Conservation (phyloP, 2,888 invertebrate genomes). For the Netelia inedita region DNA sequence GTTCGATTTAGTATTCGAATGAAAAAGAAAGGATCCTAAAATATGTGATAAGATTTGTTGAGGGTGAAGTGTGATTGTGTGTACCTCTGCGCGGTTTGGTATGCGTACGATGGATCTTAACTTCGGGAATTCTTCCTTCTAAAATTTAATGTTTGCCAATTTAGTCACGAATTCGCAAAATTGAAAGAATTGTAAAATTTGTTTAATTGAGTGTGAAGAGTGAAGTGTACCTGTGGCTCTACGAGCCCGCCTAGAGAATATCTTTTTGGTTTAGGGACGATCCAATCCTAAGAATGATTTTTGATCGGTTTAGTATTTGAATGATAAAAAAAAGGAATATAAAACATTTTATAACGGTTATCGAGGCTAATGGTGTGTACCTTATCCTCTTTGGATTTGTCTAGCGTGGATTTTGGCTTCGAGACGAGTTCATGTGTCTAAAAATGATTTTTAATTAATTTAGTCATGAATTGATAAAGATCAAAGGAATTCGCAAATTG, state of each 20-base stretch:
- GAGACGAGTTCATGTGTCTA: constrained; percentile 65
- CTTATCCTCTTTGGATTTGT: constrained; percentile 71
- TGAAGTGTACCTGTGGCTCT: too few species aligned
- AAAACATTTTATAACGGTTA: background rate
- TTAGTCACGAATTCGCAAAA: background rate
- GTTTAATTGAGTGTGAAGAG: too few species aligned
- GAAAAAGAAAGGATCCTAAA: background rate
- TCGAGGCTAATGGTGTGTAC: constrained; percentile 50
- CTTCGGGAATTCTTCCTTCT: constrained; percentile 74
- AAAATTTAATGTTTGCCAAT: constrained; percentile 50
- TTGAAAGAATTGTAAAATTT: too few species aligned
- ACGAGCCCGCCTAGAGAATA: too few species aligned
- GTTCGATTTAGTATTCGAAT: background rate
- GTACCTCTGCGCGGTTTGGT: constrained; percentile 76
- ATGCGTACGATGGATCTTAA: constrained; percentile 75
- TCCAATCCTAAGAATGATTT: too few species aligned
- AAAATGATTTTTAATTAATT: constrained; percentile 35
- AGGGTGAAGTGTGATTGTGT: constrained; percentile 45
- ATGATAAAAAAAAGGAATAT: background rate
- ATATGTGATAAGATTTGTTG: constrained; percentile 9
- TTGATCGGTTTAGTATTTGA: too few species aligned
- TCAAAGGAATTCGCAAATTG: background rate
- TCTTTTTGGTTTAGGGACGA: too few species aligned
- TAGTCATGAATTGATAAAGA: background rate
- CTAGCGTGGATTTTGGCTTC: constrained; percentile 70